Evolutionary conservation across 2,797 vertebrate genomes (phyloP), one percentile per base, ranked within the genome.

Genomic region (Lepidocolaptes lacrymiger): DNA sequence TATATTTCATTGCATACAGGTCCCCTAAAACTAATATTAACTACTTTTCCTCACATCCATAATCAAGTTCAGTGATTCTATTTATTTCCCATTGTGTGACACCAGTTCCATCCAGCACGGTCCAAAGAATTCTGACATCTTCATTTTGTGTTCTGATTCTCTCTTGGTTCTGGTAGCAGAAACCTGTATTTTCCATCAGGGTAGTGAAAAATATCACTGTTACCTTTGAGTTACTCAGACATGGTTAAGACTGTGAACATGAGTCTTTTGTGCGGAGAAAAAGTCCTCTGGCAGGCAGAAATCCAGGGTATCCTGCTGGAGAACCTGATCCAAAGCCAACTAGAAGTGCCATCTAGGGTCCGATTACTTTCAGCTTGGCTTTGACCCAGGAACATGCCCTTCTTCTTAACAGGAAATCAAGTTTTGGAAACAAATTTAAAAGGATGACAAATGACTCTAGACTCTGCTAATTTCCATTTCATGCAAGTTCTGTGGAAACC

Each of bases 331-430:
- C 85, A 82, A 88, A 91, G 51, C 54, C 83, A 84, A 52, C 59
- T 49, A 68, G 46, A 94, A 94, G 62, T 84, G 58, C 14, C 69
- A 72, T 36, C 79, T 39, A 75, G 66, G 55, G 51, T 61, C 44
- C 1, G 1, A 43, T 41, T 88, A 52, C 55, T 66, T 91, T 79
- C 69, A 86, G 62, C 14, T 58, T 88, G 62, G 32, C 76, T 89
- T 75, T 92, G 82, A 93, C 86, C 79, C 79, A 82, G 67, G 92
- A 91, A 75, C 91, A 84, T 68, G 91, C 71, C 91, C 87, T 95
- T 90, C 94, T 94, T 94, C 90, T 92, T 88, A 64, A 36, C 51
- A 95, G 95, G 94, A 96, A 97, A 91, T 86, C 37, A 94, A 58
- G 71, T 88, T 95, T 39, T 34, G 12, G 88, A 91, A 68, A 67